phyloP scores from a whole-genome alignment of 1,140 invertebrate genomes.

The Heliconius himera region DNA sequence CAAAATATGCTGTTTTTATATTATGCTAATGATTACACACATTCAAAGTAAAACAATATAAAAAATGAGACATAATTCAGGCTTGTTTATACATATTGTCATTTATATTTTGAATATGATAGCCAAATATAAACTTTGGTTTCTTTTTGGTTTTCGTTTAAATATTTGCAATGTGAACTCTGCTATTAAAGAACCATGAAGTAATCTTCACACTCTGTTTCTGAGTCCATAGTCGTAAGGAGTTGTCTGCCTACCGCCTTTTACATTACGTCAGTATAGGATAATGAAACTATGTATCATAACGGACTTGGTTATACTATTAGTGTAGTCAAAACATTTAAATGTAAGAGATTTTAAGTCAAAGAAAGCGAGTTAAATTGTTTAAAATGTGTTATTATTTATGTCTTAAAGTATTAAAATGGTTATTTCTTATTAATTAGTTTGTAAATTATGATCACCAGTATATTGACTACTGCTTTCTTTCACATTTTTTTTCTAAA shows the following conservation, averaged over 20 bases:
- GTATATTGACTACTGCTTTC: conserved; percentile 63
- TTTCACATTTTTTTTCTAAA: conserved; percentile 48
- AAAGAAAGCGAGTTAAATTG: conserved; percentile 81
- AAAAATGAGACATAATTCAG: background rate
- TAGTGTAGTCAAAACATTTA: conserved; percentile 78
- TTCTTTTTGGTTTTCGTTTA: background rate
- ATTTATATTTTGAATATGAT: background rate
- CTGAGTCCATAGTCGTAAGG: conserved; percentile 76
- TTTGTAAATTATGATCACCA: conserved; percentile 77
- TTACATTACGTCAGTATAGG: conserved; percentile 79
- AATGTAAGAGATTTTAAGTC: conserved; percentile 80
- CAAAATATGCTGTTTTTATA: background rate
- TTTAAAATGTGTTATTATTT: conserved; percentile 82
- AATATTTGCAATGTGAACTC: conserved; percentile 15
- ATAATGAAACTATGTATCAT: conserved; percentile 75
- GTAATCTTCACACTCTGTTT: conserved; percentile 64
- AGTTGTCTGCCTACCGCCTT: conserved; percentile 80
- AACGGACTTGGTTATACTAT: conserved; percentile 79
- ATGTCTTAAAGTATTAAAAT: conserved; percentile 82
- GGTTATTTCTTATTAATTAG: conserved; percentile 82
- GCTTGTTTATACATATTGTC: background rate
- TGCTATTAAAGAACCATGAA: conserved; percentile 30
- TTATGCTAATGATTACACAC: background rate
- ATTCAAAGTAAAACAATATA: background rate
- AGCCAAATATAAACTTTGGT: background rate